Base-by-base conservation (phyloP, 2,113 vertebrate species). In the Lucifuga dentata region DNA sequence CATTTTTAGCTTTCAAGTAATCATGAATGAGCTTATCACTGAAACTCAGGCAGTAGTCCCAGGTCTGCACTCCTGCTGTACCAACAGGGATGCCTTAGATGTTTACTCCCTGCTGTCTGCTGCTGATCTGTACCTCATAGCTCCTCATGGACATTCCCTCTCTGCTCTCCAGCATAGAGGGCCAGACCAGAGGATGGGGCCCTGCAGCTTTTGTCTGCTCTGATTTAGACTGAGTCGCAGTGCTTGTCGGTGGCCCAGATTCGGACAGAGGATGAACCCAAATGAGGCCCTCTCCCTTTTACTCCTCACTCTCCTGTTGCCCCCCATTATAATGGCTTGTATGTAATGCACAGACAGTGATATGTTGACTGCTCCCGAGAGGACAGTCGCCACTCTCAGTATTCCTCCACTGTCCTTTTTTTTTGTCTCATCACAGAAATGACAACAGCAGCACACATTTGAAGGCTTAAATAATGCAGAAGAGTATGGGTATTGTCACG, bases 191-290 rank as follows among this genome's bases (percentile, higher is more conserved):
- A 68, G 48, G 29, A 76, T 4, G 6, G 40, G 45, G 20, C 32
- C 58, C 13, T 62, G 36, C 51, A 32, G 62, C 69, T 43, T 77
- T 56, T 79, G 71, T 86, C 65, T 49, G 45, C 35, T 70, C 62
- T 81, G 63, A 85, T 76, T 78, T 36, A 62, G 39, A 68, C 52
- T 5, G 15, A 51, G 51, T 70, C 66, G 60, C 68, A 40, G 32
- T 61, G 61, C 26, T 50, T 53, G 51, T 79, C 50, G 57, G 46
- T 73, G 80, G 73, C 64, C 64, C 69, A 80, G 66, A 80, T 83
- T 81, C 65, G 57, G 48, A 33, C 48, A 10, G 62, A 24, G 19
- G 53, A 41, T 55, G 46, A 63, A 71, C 33, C 52, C 55, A 46
- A 46, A 50, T 6, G 3, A 74, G 73, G 38, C 43, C 53, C 35